Conservation (phyloP, 1,140 invertebrate genomes). For the Metaphire vulgaris region DNA sequence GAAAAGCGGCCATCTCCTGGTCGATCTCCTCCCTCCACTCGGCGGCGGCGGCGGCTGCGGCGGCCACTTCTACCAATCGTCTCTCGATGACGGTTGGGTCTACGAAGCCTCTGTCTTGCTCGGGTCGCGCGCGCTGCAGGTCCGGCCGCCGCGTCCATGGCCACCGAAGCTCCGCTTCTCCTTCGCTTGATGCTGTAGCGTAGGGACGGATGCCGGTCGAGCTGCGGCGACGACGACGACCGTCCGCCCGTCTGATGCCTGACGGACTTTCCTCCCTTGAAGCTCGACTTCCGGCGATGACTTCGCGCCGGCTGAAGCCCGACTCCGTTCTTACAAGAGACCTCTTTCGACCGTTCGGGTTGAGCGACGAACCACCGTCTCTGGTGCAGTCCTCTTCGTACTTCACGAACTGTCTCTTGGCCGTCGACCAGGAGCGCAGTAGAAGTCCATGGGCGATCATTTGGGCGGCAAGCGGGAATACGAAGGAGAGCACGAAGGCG, state of each 20-base stretch:
- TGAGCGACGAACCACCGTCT: not conserved
- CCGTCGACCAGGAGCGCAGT: not conserved
- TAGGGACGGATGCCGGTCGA: slow-evolving; percentile 13
- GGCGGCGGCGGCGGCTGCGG: slow-evolving; percentile 5
- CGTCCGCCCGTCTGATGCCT: too few relatives aligned
- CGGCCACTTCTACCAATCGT: not conserved
- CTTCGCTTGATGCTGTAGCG: slow-evolving; percentile 13
- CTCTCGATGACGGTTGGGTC: not conserved
- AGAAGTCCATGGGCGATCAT: not conserved
- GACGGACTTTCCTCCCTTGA: not conserved
- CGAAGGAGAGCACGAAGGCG: not conserved
- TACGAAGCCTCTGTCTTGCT: not conserved
- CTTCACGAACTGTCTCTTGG: not conserved
- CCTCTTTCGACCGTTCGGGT: not conserved
- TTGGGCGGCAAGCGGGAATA: not conserved
- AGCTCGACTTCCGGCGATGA: not conserved
- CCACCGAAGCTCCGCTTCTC: not conserved
- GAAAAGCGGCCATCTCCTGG: not conserved
- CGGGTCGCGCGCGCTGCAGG: not conserved
- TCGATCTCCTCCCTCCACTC: not conserved
- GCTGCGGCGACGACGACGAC: slow-evolving; percentile 9
- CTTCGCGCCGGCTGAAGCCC: not conserved
- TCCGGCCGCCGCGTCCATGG: not conserved
- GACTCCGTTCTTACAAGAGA: not conserved
- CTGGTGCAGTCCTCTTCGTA: not conserved